These are phyloP conservation scores for Sarcophaga bullata DNA, from an alignment of 1,140 invertebrate species.

Conservation along the genomic window DNA sequence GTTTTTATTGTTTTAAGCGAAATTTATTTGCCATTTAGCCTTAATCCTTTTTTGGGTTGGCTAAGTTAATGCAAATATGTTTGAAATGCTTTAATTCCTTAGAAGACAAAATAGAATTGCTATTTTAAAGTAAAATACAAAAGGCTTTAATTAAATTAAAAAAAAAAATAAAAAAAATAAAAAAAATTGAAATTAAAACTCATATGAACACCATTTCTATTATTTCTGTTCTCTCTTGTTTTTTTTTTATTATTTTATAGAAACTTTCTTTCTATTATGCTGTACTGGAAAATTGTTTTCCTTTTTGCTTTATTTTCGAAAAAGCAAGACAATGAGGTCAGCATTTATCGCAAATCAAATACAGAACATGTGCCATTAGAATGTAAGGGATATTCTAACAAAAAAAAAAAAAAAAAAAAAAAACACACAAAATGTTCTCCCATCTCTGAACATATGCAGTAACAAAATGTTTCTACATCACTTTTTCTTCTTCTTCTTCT, in stretches of 20 bases:
- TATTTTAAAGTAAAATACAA: neutral
- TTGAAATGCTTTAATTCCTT: no score
- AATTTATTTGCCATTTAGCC: conserved; percentile 1
- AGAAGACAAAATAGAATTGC: neutral
- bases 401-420: neutral
- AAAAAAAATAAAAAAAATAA: no score
- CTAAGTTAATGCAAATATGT: neutral
- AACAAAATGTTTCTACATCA: neutral
- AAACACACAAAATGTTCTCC: neutral
- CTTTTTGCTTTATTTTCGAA: conserved; percentile 7
- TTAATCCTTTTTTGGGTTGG: neutral
- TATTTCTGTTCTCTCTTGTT: no score
- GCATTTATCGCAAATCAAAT: conserved; percentile 34
- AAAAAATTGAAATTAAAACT: no score
- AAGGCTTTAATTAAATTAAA: neutral
- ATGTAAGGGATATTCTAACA: neutral
- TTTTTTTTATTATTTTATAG: no score
- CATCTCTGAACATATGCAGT: neutral
- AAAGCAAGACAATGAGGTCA: conserved; percentile 32
- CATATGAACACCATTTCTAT: no score
- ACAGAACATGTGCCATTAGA: conserved; percentile 33
- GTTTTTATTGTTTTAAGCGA: conserved; percentile 14
- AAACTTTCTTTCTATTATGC: no score
- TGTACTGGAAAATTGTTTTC: neutral
- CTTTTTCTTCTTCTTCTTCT: neutral